Evolutionary conservation across 2,797 vertebrate genomes (phyloP).

Genomic region (Myotis daubentonii): DNA sequence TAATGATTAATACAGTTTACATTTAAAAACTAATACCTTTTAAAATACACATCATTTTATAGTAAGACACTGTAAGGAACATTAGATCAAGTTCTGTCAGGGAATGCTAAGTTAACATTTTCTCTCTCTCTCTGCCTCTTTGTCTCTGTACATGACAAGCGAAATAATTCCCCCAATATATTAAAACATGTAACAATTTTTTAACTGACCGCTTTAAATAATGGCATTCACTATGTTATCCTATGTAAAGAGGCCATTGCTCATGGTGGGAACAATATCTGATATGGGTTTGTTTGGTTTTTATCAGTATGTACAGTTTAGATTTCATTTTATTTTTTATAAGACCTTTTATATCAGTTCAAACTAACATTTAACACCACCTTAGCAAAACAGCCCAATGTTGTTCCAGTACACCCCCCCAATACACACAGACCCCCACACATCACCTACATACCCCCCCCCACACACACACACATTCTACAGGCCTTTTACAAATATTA

Average conservation of each 20-base stretch:
- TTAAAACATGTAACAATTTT: background rate
- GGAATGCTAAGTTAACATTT: background rate
- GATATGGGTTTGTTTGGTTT: background rate
- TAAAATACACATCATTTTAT: background rate
- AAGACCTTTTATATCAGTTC: background rate
- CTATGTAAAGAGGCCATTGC: background rate
- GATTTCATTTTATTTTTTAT: background rate
- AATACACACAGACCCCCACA: background rate
- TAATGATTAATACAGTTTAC: slow-evolving; percentile 33
- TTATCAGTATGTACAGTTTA: slow-evolving; percentile 47
- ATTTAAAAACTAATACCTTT: background rate
- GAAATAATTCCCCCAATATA: background rate
- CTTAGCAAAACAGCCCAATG: background rate
- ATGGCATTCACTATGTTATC: background rate
- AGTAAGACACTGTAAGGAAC: background rate
- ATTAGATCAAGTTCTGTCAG: background rate
- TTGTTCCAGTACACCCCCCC: background rate
- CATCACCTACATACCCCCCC: background rate
- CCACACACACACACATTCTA: background rate
- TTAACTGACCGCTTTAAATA: background rate
- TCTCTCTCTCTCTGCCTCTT: background rate
- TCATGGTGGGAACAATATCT: background rate
- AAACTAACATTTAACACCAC: slow-evolving; percentile 21
- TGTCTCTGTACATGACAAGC: background rate
- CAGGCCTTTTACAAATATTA: background rate